phyloP scores from a whole-genome alignment of 2,888 invertebrate species.

The Dynastes grantii region DNA sequence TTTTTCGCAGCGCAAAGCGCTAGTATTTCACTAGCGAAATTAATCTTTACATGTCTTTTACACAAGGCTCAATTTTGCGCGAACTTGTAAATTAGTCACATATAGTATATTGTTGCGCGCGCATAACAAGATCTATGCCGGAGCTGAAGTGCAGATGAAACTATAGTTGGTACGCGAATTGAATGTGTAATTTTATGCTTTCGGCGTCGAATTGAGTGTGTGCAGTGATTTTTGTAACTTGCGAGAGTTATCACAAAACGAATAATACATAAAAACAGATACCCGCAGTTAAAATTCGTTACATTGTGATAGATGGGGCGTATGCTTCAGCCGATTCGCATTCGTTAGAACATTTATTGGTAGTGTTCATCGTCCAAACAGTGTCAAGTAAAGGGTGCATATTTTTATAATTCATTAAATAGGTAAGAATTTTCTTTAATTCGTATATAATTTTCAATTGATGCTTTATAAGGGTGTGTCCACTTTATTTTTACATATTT shows the following conservation, averaged over 20 bases:
- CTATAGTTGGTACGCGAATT: slow-evolving; percentile 65
- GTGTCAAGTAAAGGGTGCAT: slow-evolving; percentile 45
- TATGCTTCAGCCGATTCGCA: slow-evolving; percentile 63
- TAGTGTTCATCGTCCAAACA: slow-evolving; percentile 39
- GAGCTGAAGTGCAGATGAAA: slow-evolving; percentile 62
- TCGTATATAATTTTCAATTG: slow-evolving; percentile 1
- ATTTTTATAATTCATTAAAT: slow-evolving; percentile 27
- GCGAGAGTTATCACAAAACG: slow-evolving; percentile 15
- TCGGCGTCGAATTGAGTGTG: slow-evolving; percentile 52
- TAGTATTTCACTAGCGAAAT: slow-evolving; percentile 60
- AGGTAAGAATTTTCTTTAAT: slow-evolving; percentile 32
- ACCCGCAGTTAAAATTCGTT: slow-evolving; percentile 37
- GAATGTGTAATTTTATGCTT: slow-evolving; percentile 58
- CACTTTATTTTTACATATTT: slow-evolving; percentile 37
- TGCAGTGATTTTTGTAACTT: slow-evolving; percentile 46
- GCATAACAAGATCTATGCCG: slow-evolving; percentile 55
- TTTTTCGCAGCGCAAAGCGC: slow-evolving; percentile 67
- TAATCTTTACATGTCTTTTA: slow-evolving; percentile 51
- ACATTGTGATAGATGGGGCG: slow-evolving; percentile 64
- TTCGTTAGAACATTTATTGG: slow-evolving; percentile 55
- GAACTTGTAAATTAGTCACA: slow-evolving; percentile 34
- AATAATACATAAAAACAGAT: slow-evolving; percentile 16
- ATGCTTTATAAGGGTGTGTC: slow-evolving; percentile 31
- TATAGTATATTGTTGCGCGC: slow-evolving; percentile 54
- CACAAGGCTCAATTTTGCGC: slow-evolving; percentile 48